phyloP scores from a whole-genome alignment of 2,113 vertebrate genomes.

The Antechinus flavipes region DNA sequence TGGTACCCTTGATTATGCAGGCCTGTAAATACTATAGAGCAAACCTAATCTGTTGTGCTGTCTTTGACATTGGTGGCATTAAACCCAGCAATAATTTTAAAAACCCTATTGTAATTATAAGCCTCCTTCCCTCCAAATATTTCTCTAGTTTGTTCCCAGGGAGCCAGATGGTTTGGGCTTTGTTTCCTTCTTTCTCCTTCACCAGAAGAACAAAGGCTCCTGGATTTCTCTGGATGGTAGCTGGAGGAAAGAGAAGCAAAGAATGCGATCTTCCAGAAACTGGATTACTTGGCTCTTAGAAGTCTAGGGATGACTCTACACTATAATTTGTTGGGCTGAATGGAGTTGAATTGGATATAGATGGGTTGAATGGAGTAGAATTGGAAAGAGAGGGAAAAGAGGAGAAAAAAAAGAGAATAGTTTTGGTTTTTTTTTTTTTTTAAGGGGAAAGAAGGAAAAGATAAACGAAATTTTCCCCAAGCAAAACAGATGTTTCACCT shows the following conservation, averaged over 20 bases:
- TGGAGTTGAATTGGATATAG: not conserved
- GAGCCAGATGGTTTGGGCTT: conserved; percentile 60
- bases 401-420: not conserved
- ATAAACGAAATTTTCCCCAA: conserved; percentile 74
- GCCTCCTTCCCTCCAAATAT: conserved; percentile 62
- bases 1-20: not conserved
- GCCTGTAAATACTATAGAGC: conserved; percentile 35
- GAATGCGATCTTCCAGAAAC: not conserved
- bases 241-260: not conserved
- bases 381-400: conserved; percentile 51
- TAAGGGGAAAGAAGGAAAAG: conserved; percentile 63
- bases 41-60: conserved; percentile 62
- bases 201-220: conserved; percentile 38
- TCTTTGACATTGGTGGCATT: conserved; percentile 40
- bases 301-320: not conserved
- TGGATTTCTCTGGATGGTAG: conserved; percentile 18
- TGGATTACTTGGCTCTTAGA: not conserved
- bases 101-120: conserved; percentile 58
- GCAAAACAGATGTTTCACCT: conserved; percentile 80
- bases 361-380: conserved; percentile 20
- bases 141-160: conserved; percentile 51
- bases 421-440: not conserved
- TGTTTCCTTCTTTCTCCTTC: conserved; percentile 45
- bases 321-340: not conserved
- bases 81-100: conserved; percentile 65